Evolutionary conservation across 2,113 vertebrate species (phyloP).

Genomic region (Dicerorhinus sumatrensis): DNA sequence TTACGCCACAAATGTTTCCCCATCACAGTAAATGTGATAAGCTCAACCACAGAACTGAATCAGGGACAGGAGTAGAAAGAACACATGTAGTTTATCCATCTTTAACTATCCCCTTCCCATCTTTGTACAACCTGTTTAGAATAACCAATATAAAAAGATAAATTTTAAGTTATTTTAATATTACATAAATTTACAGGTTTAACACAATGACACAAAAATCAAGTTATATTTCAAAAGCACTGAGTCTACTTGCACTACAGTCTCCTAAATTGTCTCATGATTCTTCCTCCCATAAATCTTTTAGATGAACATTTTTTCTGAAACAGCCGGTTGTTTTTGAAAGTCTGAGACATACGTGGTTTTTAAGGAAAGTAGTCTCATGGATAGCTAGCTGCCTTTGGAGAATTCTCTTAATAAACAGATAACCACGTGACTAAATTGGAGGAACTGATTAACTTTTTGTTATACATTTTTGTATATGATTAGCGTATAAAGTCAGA

Average conservation of each 20-base stretch:
- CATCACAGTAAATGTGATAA: slow-evolving; percentile 18
- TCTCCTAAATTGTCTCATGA: not conserved
- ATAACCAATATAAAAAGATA: slow-evolving; percentile 8
- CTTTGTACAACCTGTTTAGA: not conserved
- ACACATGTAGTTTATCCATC: not conserved
- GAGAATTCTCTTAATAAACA: not conserved
- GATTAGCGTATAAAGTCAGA: not conserved
- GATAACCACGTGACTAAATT: not conserved
- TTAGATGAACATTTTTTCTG: slow-evolving; percentile 1
- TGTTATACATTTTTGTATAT: not conserved
- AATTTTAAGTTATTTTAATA: slow-evolving; percentile 51
- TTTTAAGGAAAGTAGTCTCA: slow-evolving; percentile 36
- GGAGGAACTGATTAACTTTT: not conserved
- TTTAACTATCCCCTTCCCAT: not conserved
- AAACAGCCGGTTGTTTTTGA: not conserved
- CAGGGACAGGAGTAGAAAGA: not conserved
- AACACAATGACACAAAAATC: slow-evolving; percentile 13
- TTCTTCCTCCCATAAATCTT: not conserved
- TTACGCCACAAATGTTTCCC: not conserved
- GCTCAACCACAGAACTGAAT: not conserved
- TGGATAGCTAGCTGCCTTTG: not conserved
- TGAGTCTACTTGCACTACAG: not conserved
- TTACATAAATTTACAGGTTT: slow-evolving; percentile 29
- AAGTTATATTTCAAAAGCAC: slow-evolving; percentile 18
- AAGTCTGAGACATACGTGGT: not conserved